phyloP scores from a whole-genome alignment of 2,888 invertebrate genomes.

The Tipula confusa region DNA sequence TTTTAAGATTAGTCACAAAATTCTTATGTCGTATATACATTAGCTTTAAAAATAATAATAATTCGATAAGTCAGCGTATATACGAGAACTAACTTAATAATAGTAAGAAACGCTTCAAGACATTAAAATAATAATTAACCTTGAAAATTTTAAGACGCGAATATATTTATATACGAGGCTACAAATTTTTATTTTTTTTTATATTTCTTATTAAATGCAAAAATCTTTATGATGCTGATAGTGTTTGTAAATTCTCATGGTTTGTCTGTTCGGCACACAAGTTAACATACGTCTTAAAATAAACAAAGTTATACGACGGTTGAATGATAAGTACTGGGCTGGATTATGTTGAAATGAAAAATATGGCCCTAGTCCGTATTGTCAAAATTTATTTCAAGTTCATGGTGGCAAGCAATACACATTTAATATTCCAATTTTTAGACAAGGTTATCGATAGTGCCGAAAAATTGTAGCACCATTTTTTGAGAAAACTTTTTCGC shows the following conservation, averaged over 20 bases:
- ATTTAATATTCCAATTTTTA: too few relatives aligned
- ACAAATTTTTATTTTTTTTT: too few relatives aligned
- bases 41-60: too few relatives aligned
- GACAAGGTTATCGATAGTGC: too few relatives aligned
- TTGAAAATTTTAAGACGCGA: slow-evolving; percentile 12
- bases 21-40: not conserved
- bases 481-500: too few relatives aligned
- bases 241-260: not conserved
- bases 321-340: too few relatives aligned
- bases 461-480: too few relatives aligned
- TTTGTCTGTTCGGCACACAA: not conserved
- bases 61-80: not conserved
- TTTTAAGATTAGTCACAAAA: not conserved
- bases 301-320: too few relatives aligned
- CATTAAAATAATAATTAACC: slow-evolving; percentile 25
- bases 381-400: too few relatives aligned
- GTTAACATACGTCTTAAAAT: not conserved
- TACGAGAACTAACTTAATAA: not conserved
- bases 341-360: too few relatives aligned
- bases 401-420: too few relatives aligned
- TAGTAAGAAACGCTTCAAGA: not conserved
- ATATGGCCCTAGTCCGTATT: too few relatives aligned
- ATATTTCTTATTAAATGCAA: not conserved
- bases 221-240: not conserved
- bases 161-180: not conserved